Conservation (phyloP, 2,113 vertebrate species). For the Phrynocephalus versicolor region DNA sequence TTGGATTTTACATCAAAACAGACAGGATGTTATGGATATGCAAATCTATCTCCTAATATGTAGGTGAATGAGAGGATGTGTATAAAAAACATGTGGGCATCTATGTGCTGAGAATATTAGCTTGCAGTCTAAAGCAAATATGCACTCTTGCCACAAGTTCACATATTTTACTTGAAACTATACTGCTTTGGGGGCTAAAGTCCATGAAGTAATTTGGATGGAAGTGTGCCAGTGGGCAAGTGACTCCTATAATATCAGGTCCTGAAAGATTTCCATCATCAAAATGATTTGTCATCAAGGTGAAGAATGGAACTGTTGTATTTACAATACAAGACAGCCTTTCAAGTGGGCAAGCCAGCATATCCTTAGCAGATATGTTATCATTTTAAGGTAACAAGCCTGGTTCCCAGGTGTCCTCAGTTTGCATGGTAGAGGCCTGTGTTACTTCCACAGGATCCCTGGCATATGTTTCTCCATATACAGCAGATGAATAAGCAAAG, state of each 20-base stretch:
- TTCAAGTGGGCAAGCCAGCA: background rate
- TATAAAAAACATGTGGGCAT: constrained; percentile 61
- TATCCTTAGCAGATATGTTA: background rate
- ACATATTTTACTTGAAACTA: constrained; percentile 1
- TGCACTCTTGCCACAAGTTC: background rate
- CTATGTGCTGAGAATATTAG: constrained; percentile 31
- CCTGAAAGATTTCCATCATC: background rate
- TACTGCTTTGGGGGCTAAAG: constrained; percentile 15
- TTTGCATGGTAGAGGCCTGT: background rate
- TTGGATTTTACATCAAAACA: constrained; percentile 98
- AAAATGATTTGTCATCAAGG: background rate
- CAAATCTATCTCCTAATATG: constrained; percentile 96
- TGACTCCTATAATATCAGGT: background rate
- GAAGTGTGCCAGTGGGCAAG: background rate
- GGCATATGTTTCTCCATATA: background rate
- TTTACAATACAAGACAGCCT: background rate
- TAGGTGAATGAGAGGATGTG: constrained; percentile 76
- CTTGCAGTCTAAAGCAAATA: constrained; percentile 34
- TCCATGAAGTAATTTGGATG: background rate
- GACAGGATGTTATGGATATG: constrained; percentile 98
- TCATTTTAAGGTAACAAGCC: background rate
- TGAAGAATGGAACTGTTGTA: background rate
- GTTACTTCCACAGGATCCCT: background rate
- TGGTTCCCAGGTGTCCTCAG: background rate
- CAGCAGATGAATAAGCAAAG: background rate